A percentile compares a stretch with the other conserved stretches of the same genome.
phyloP scores from a whole-genome alignment of 1,140 invertebrate genomes.

The Globodera rostochiensis region DNA sequence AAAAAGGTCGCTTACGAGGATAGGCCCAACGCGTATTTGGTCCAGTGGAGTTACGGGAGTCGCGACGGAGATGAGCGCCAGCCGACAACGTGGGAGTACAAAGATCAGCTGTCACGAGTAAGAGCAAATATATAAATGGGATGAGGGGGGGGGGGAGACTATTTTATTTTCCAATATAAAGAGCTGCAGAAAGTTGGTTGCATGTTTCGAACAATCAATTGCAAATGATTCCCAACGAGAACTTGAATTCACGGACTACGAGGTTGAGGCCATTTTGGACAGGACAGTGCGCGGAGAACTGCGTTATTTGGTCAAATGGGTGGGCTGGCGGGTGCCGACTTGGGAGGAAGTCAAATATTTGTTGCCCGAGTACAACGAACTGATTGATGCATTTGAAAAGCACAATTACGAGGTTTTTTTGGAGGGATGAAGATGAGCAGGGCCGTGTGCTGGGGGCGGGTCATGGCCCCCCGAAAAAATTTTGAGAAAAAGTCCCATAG shows the following conservation, averaged over 20 bases:
- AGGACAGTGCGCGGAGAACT: not conserved
- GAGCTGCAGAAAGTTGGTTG: not conserved
- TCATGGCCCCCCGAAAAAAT: no score
- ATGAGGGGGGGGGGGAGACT: not conserved
- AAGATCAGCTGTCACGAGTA: not conserved
- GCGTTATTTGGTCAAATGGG: conserved; percentile 20
- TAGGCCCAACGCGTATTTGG: not conserved
- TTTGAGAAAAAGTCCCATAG: no score
- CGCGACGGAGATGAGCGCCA: not conserved
- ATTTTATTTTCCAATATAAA: conserved; percentile 10
- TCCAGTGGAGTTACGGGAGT: not conserved
- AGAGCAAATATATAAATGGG: not conserved
- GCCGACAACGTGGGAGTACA: not conserved
- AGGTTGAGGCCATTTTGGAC: conserved; percentile 16
- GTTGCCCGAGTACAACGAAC: not conserved
- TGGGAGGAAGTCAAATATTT: conserved; percentile 16
- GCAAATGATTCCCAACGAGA: not conserved
- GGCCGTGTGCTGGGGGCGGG: no score
- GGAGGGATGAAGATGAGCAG: no score
- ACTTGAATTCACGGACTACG: conserved; percentile 8
- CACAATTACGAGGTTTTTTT: not conserved
- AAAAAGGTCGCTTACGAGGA: conserved; percentile 8
- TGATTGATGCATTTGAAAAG: not conserved
- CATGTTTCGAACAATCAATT: not conserved
- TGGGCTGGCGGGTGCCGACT: conserved; percentile 11